Evolutionary conservation across 2,888 invertebrate species (phyloP), one percentile per base, ranked within the genome.

Genomic region (Eristalinus sepulchralis): DNA sequence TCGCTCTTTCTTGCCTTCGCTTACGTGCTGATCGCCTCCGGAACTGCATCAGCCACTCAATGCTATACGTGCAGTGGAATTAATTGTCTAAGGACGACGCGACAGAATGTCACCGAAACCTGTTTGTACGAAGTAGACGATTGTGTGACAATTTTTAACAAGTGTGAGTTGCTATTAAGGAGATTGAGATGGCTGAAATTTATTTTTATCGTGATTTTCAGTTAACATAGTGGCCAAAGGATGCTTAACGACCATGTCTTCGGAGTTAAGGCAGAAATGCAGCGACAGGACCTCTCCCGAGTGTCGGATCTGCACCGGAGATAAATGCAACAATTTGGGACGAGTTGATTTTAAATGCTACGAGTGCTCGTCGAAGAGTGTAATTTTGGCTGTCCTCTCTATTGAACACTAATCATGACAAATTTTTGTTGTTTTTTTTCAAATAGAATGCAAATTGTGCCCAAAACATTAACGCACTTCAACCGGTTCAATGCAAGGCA

Each of bases 21-120:
- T 17, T 6, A 3, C 11, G 2, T 73, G 22, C 72, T 55, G 13
- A 68, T 33, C 22, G 20, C 39, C 31, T 62, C n/a, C 33, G 59
- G 10, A 2, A 33, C 10, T 13, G 71, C 70, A 0, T 85, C 88
- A 11, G 77, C 39, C 1, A 88, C 89, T 0, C 77, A 83, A 1
- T 92, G 92, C 62, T 91, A 89, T 67, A 89, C 89, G 66, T 92
- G 92, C 73, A 86, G 89, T 10, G 92, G 92, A 11, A 90, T 92
- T 27, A 91, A 90, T 78, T 92, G 92, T 22, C 89, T 89, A 39
- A 88, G 91, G 5, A 89, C 90, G 11, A 89, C 90, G 0, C 78
- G 78, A 0, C 83, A 89, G n/a, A 89, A 90, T 85, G 88, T 80
- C 0, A 89, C 88, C 1, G 89, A 81, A 8, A 76, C 75, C 0